phyloP scores from a whole-genome alignment of 2,888 invertebrate species.

The Timandra comae region DNA sequence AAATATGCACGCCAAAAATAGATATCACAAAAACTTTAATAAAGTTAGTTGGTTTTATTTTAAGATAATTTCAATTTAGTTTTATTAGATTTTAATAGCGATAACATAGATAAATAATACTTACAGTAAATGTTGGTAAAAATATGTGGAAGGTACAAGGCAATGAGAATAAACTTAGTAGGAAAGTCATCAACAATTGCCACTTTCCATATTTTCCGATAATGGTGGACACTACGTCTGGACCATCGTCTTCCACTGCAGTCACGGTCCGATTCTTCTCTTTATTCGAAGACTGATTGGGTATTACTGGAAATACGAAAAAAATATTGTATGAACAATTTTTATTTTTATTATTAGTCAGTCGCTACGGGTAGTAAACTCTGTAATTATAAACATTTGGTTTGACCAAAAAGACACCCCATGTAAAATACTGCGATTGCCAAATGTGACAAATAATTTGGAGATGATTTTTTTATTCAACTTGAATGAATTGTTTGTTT shows the following conservation, averaged over 20 bases:
- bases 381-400: neutral
- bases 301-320: slow-evolving; percentile 56
- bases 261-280: slow-evolving; percentile 41
- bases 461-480: too few relatives aligned
- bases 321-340: neutral
- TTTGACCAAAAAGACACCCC: neutral
- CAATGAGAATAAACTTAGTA: slow-evolving; percentile 85
- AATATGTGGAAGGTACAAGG: slow-evolving; percentile 90
- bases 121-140: slow-evolving; percentile 83
- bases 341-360: too few relatives aligned
- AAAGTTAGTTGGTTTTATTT: too few relatives aligned
- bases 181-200: slow-evolving; percentile 85
- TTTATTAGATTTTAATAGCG: too few relatives aligned
- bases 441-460: neutral
- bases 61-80: too few relatives aligned
- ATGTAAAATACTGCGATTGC: neutral
- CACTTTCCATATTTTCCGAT: slow-evolving; percentile 87
- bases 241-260: slow-evolving; percentile 58
- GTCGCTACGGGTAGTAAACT: too few relatives aligned
- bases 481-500: too few relatives aligned
- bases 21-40: too few relatives aligned
- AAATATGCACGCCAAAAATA: too few relatives aligned
- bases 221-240: slow-evolving; percentile 80
- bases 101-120: too few relatives aligned
- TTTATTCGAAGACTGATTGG: slow-evolving; percentile 48